Base-by-base conservation (phyloP, 2,113 vertebrate species). In the Serilophus lunatus region DNA sequence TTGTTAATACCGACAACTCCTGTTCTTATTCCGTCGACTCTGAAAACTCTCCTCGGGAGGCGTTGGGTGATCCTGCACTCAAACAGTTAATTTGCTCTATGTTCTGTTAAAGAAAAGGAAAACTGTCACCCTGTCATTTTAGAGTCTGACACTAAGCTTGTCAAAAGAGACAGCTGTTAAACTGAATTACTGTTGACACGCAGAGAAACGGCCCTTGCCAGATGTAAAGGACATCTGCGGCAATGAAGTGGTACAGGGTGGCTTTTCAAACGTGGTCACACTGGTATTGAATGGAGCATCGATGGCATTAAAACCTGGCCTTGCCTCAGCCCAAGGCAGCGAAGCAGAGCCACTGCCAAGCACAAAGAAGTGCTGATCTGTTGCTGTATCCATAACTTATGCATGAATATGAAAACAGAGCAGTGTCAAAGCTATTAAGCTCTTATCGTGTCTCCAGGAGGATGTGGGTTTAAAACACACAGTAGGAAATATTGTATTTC, bases 111-210 rank as follows among this genome's bases (percentile, higher is more conserved):
- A 97, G 96, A 97, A 97, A 97, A 96, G 93, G 91, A 95, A 97
- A 98, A 98, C 96, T 98, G 97, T 98, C 98, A 98, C 97, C 97
- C 95, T 98, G 98, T 98, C 97, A 98, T 98, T 98, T 97, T 84
- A 96, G 97, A 98, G 93, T 97, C 96, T 98, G 97, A 98, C 98
- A 98, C 96, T 96, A 98, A 98, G 97, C 97, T 97, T 98, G 98
- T 98, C 98, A 98, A 98, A 98, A 98, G 97, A 98, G 98, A 98
- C 97, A 98, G 98, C 97, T 98, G 98, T 98, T 98, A 98, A 98
- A 97, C 97, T 98, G 98, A 98, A 98, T 98, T 98, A 98, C 97
- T 98, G 97, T 97, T 97, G 97, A 98, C 97, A 98, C 65, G 95
- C 86, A 90, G 97, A 97, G 96, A 98, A 97, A 97, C 59, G 86